These are phyloP conservation scores for Dipodomys ordii DNA, from an alignment of 2,113 vertebrate species.

Conservation along the genomic window DNA sequence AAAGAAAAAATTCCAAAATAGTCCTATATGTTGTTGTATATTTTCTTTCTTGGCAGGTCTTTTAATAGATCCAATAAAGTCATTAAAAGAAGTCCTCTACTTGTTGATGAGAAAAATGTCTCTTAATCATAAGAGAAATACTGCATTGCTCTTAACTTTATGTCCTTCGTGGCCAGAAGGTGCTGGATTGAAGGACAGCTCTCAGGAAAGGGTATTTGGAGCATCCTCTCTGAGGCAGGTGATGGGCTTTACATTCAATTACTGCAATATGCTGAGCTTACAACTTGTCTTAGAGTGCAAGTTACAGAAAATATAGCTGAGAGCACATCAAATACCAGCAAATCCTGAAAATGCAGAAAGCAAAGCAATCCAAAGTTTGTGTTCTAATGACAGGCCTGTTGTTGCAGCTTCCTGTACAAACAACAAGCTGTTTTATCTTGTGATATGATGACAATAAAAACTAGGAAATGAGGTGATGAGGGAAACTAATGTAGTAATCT, in stretches of 20 bases:
- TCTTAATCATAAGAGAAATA: not conserved
- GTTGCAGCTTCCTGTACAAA: not conserved
- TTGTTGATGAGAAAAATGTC: slow-evolving; percentile 4
- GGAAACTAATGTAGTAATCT: slow-evolving; percentile 37
- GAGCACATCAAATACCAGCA: not conserved
- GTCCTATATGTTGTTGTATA: not conserved
- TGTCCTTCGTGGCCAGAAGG: not conserved
- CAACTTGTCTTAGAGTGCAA: not conserved
- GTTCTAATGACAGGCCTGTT: not conserved
- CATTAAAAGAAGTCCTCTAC: slow-evolving; percentile 24
- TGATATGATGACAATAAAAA: slow-evolving; percentile 32
- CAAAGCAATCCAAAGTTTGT: slow-evolving; percentile 20
- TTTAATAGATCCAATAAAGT: slow-evolving; percentile 42
- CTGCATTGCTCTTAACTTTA: not conserved
- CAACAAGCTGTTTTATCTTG: not conserved
- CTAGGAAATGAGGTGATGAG: not conserved
- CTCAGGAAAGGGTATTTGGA: not conserved
- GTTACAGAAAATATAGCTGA: not conserved
- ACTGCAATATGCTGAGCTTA: not conserved
- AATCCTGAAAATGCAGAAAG: not conserved
- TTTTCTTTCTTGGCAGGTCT: not conserved
- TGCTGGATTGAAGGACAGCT: not conserved
- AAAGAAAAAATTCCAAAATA: not conserved
- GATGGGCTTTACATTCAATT: not conserved
- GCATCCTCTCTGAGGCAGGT: not conserved